Evolutionary conservation across 2,113 vertebrate genomes (phyloP), one percentile per base, ranked within the genome.

Genomic region (Macquaria australasica): DNA sequence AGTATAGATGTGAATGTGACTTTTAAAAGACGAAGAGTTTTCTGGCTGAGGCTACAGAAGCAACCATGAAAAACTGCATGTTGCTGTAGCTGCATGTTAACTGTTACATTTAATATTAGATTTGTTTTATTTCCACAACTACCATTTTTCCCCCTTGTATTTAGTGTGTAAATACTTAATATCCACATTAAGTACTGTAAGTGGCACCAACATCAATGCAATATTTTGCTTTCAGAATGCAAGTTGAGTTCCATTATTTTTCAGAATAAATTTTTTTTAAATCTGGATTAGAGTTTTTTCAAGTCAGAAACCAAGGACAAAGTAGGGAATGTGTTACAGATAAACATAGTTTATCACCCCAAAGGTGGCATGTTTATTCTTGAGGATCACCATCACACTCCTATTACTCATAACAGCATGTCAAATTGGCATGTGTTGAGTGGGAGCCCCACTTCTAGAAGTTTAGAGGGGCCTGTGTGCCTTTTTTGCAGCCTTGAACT

Each of bases 401-500:
- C 72, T 25, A 53, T 86, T 77, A 75, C 74, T 85, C 81, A 62
- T 28, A 78, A 83, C 50, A 63, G 31, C 28, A 43, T 25, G 77
- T 72, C 77, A 79, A 78, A 77, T 75, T 86, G 84, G 83, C 79
- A 81, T 73, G 80, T 81, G 75, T 70, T 80, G 67, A 90, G 83
- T 82, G 59, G 67, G 53, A 78, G 71, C 41, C 23, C 62, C 59
- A 81, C 64, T 85, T 82, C 43, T 71, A 50, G 80, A 80, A 81
- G 87, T 86, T 82, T 88, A 87, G 81, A 93, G 48, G 59, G 73
- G 41, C 70, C 82, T 50, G 51, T 78, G 8, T 70, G 76, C 58
- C 79, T 91, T 87, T 77, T 69, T 73, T 62, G 70, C 53, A 39
- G 87, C 82, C 86, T 88, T 91, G 87, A 91, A 92, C 88, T 88